These are phyloP conservation scores for Hirtodrosophila alboralis DNA, from an alignment of 2,888 invertebrate species.

Conservation along the genomic window DNA sequence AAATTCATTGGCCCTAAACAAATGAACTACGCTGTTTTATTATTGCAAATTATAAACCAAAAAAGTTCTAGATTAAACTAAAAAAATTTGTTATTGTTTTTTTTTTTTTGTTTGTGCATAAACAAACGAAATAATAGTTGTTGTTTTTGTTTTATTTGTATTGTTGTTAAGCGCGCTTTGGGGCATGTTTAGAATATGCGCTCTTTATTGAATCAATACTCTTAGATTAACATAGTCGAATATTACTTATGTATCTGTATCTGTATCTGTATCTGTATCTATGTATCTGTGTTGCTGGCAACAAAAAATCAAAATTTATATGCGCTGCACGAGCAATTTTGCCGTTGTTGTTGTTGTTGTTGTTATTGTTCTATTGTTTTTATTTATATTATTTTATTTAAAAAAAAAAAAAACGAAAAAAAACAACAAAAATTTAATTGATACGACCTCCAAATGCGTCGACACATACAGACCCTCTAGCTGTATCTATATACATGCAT, in stretches of 20 bases:
- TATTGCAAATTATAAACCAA: constrained; percentile 14
- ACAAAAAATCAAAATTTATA: constrained; percentile 21
- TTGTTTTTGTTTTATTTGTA: constrained; percentile 7
- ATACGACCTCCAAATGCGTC: constrained; percentile 51
- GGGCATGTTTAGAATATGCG: constrained; percentile 33
- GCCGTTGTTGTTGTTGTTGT: constrained; percentile 8
- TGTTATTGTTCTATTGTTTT: constrained; percentile 15
- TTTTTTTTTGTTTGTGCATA: constrained; percentile 27
- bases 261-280: not conserved
- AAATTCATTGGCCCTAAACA: not conserved
- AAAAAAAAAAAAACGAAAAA: too few relatives aligned
- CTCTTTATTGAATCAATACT: constrained; percentile 17
- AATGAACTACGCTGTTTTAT: constrained; percentile 20
- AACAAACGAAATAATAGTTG: constrained; percentile 31
- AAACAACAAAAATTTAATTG: constrained; percentile 66
- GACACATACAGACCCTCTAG: constrained; percentile 19
- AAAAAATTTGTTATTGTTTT: constrained; percentile 34
- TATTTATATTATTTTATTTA: constrained; percentile 25
- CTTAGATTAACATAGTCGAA: constrained; percentile 24
- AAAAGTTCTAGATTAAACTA: constrained; percentile 33
- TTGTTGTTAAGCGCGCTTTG: constrained; percentile 19
- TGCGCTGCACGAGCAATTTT: constrained; percentile 22
- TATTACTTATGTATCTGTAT: constrained; percentile 1
- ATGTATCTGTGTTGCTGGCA: constrained; percentile 4
- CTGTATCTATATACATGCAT: constrained; percentile 25